phyloP scores from a whole-genome alignment of 2,113 vertebrate species.

The Bos taurus region DNA sequence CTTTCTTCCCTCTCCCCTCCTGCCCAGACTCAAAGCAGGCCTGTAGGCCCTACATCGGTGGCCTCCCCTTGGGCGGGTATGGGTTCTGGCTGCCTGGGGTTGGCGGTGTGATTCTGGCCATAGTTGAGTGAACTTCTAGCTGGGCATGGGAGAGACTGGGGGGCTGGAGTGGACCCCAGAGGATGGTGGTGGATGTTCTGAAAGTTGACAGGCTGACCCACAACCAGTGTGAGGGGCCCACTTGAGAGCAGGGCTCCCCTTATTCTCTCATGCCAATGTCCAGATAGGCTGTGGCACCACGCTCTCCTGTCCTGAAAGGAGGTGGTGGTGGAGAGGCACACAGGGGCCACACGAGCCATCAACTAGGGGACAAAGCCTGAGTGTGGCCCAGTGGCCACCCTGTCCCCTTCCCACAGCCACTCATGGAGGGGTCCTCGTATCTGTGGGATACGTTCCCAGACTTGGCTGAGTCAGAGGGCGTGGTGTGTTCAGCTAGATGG shows the following conservation, averaged over 20 bases:
- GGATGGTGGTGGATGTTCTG: not conserved
- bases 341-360: not conserved
- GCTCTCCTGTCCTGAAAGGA: not conserved
- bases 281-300: no score
- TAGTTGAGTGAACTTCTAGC: not conserved
- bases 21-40: not conserved
- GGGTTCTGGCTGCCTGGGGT: no score
- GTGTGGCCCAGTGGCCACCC: not conserved
- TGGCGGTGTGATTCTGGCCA: accelerated
- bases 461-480: accelerated
- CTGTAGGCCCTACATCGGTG: accelerated
- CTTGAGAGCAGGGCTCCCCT: not conserved
- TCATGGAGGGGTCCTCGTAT: accelerated
- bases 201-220: not conserved
- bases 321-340: not conserved
- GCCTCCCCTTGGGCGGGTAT: accelerated
- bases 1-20: no score
- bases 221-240: not conserved
- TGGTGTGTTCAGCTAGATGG: accelerated
- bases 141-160: not conserved
- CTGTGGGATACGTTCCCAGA: not conserved
- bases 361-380: not conserved
- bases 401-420: accelerated
- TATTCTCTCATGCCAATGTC: not conserved
- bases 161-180: no score